Evolutionary conservation across 1,140 invertebrate species (phyloP).

Genomic region (Hydropsyche tenuis): DNA sequence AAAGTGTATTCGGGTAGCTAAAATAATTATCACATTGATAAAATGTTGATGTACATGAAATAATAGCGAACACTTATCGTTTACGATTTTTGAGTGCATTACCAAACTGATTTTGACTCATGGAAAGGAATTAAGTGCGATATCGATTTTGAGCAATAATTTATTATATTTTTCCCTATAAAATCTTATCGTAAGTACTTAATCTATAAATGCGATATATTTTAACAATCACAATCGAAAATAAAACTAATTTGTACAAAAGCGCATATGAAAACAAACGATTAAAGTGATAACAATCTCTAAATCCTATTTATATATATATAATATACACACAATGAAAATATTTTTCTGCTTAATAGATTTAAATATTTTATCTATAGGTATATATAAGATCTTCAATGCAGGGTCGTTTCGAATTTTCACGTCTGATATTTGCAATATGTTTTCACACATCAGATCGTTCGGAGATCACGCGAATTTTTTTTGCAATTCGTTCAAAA

Average conservation of each 20-base stretch:
- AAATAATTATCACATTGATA: too few relatives aligned
- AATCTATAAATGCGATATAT: slow-evolving; percentile 18
- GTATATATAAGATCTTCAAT: neutral
- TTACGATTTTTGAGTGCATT: neutral
- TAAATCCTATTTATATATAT: neutral
- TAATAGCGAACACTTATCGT: neutral
- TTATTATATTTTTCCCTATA: too few relatives aligned
- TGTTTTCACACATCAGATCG: neutral
- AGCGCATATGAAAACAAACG: neutral
- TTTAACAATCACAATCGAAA: neutral
- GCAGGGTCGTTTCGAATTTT: neutral
- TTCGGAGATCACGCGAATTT: neutral
- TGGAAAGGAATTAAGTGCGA: neutral
- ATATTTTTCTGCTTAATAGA: too few relatives aligned
- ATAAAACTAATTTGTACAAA: neutral
- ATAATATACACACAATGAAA: neutral
- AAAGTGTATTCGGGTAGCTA: too few relatives aligned
- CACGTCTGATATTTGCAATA: too few relatives aligned
- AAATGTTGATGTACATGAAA: too few relatives aligned
- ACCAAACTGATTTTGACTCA: neutral
- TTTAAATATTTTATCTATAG: too few relatives aligned
- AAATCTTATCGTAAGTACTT: neutral
- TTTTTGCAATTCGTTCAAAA: too few relatives aligned
- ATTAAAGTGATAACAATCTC: slow-evolving; percentile 1
- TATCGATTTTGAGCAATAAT: too few relatives aligned